Percentiles rank a stretch among this genome's conserved stretches.
Conservation (phyloP, 2,888 invertebrate genomes). For the Synergus umbraculus region DNA sequence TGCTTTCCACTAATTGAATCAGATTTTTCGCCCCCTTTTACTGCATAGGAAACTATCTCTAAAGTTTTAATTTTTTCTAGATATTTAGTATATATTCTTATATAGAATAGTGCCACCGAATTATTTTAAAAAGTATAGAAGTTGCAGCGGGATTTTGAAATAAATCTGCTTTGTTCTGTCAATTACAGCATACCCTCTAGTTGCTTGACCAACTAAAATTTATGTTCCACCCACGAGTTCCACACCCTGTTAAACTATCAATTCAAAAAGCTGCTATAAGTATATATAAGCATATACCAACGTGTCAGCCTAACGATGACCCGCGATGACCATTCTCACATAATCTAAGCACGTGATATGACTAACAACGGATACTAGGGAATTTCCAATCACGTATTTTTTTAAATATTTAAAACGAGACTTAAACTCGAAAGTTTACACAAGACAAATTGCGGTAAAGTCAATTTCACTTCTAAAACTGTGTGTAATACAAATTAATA, state of each 20-base stretch:
- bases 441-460: no score
- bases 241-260: background rate
- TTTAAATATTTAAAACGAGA: no score
- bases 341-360: background rate
- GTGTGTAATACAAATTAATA: no score
- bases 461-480: no score
- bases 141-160: conserved; percentile 13
- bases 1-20: no score
- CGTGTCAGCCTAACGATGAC: conserved; percentile 14
- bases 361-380: background rate
- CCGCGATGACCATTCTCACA: conserved; percentile 3
- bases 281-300: background rate
- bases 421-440: no score
- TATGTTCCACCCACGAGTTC: conserved; percentile 15
- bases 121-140: background rate
- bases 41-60: no score
- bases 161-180: conserved; percentile 31
- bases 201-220: conserved; percentile 21
- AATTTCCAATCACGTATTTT: background rate
- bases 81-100: no score
- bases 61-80: background rate
- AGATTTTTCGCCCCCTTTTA: no score
- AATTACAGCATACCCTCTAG: conserved; percentile 20
- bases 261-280: conserved; percentile 12
- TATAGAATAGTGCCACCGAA: background rate